A percentile compares a stretch with the other conserved stretches of the same genome.
These are phyloP conservation scores for Himalopsyche phryganea DNA, from an alignment of 1,140 invertebrate species.

Conservation along the genomic window DNA sequence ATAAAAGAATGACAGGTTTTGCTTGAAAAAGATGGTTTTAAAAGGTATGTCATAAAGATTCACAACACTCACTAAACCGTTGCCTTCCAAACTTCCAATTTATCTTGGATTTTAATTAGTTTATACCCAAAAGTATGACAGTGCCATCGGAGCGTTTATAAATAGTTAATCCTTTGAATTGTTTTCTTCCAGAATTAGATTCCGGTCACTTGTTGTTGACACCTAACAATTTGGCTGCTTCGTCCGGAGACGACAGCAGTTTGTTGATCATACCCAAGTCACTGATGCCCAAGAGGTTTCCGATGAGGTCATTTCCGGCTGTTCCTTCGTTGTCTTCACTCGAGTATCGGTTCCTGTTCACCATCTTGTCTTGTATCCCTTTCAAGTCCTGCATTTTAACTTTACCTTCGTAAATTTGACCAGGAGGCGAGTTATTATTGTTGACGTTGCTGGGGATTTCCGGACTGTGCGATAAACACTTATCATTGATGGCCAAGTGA, in stretches of 20 bases:
- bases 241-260: constrained; percentile 78
- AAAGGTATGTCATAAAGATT: too few species aligned
- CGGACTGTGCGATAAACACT: constrained; percentile 19
- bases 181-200: constrained; percentile 12
- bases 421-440: constrained; percentile 51
- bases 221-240: constrained; percentile 82
- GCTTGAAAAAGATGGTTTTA: too few species aligned
- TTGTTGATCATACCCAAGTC: constrained; percentile 84
- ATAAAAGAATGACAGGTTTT: too few species aligned
- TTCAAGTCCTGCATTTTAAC: constrained; percentile 41
- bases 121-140: constrained; percentile 5
- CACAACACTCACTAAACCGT: too few species aligned
- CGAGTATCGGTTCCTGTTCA: constrained; percentile 45
- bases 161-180: constrained; percentile 6
- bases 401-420: constrained; percentile 50
- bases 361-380: constrained; percentile 36
- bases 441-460: constrained; percentile 52
- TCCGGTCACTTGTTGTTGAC: constrained; percentile 68
- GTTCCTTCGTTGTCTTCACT: constrained; percentile 52
- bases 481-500: constrained; percentile 37
- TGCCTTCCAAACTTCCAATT: too few species aligned
- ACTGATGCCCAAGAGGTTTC: constrained; percentile 82
- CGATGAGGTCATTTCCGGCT: constrained; percentile 74
- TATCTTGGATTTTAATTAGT: not conserved
- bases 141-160: constrained; percentile 9